These are phyloP conservation scores for Microtus ochrogaster DNA, from an alignment of 2,113 vertebrate genomes.

Conservation along the genomic window DNA sequence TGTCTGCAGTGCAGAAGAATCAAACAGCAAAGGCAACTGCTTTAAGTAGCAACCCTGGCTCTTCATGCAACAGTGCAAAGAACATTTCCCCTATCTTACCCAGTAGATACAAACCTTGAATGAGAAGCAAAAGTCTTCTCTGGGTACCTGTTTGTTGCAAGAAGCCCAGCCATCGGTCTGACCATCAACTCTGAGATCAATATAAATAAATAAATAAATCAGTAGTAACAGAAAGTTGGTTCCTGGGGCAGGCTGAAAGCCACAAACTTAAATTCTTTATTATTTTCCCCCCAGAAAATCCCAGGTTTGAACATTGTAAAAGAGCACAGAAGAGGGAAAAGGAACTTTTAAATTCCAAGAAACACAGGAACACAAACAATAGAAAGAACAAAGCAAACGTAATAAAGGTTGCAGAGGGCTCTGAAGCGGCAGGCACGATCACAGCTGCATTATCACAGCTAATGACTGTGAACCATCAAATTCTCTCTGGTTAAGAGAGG, in stretches of 20 bases:
- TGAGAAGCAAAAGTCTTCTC: background rate
- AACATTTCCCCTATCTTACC: background rate
- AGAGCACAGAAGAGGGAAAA: background rate
- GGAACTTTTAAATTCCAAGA: constrained; percentile 12
- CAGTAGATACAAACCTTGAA: background rate
- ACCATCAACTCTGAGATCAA: background rate
- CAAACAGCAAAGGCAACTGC: background rate
- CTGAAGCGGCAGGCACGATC: background rate
- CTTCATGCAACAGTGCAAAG: background rate
- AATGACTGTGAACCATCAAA: background rate
- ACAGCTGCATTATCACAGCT: background rate
- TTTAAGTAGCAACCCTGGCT: background rate
- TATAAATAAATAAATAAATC: too few species aligned
- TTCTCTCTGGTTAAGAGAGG: background rate
- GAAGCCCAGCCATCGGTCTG: background rate
- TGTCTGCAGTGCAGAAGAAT: background rate
- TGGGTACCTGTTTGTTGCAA: background rate
- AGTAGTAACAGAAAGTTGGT: background rate
- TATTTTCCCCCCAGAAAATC: background rate
- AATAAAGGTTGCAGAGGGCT: background rate
- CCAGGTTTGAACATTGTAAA: background rate
- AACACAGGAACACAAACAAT: constrained; percentile 4
- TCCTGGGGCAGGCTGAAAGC: background rate
- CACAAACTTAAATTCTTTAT: background rate
- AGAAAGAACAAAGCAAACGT: constrained; percentile 33